Conservation (phyloP, 2,888 invertebrate genomes). For the Phaedon cochleariae region DNA sequence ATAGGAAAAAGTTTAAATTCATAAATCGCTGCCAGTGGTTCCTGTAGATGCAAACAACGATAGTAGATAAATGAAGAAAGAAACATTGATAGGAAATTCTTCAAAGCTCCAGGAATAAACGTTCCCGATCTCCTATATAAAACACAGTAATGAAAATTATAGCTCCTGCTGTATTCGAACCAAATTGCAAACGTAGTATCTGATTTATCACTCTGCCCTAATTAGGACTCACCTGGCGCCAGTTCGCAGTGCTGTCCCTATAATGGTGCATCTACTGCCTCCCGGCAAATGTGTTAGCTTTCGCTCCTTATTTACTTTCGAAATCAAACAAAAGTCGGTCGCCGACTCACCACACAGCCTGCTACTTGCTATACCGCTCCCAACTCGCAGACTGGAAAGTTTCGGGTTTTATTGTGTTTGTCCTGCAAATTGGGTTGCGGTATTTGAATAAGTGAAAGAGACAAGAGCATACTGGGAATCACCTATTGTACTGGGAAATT, state of each 20-base stretch:
- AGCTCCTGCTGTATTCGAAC: too few species aligned
- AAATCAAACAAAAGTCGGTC: slow-evolving; percentile 44
- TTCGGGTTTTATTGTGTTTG: slow-evolving; percentile 40
- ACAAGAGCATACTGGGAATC: slow-evolving; percentile 28
- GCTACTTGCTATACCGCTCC: slow-evolving; percentile 25
- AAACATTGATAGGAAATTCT: too few species aligned
- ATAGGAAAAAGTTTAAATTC: too few species aligned
- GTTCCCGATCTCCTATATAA: too few species aligned
- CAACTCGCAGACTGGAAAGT: slow-evolving; percentile 27
- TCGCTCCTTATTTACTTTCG: slow-evolving; percentile 39
- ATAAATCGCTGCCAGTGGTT: too few species aligned
- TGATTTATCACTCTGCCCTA: too few species aligned
- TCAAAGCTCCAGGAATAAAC: too few species aligned
- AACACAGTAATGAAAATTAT: too few species aligned
- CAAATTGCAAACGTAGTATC: too few species aligned
- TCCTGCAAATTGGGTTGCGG: slow-evolving; percentile 41
- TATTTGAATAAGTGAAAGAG: slow-evolving; percentile 41
- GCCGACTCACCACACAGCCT: slow-evolving; percentile 31
- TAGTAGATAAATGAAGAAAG: too few species aligned
- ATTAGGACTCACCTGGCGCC: too few species aligned
- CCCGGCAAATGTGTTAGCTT: slow-evolving; percentile 40
- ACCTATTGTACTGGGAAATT: slow-evolving; percentile 4
- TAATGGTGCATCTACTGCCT: slow-evolving; percentile 29
- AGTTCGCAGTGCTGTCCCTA: slow-evolving; percentile 11
- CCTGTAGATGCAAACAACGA: too few species aligned